These are phyloP conservation scores for Lasioglossum pauxillum DNA, from an alignment of 2,888 invertebrate species.

Conservation along the genomic window DNA sequence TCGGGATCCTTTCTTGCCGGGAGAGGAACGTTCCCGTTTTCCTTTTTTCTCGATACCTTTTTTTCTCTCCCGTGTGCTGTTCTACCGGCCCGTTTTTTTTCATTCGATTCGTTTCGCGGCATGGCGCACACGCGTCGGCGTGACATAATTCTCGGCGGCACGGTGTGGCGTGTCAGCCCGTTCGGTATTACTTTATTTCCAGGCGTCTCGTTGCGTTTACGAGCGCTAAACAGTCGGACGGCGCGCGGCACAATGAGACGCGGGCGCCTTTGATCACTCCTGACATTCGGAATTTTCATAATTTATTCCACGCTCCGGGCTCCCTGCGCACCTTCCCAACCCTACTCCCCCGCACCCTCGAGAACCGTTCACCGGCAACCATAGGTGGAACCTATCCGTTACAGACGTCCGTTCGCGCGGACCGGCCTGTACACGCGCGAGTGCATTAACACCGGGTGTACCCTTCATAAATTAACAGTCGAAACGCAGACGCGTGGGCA, in stretches of 20 bases:
- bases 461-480: slow-evolving; percentile 70
- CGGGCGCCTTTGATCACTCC: slow-evolving; percentile 80
- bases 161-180: slow-evolving; percentile 37
- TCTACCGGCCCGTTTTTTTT: slow-evolving; percentile 25
- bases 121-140: slow-evolving; percentile 46
- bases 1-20: not conserved
- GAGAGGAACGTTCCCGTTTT: not conserved
- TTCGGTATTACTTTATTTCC: slow-evolving; percentile 66
- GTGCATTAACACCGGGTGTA: slow-evolving; percentile 68
- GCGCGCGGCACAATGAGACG: slow-evolving; percentile 73
- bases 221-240: slow-evolving; percentile 70
- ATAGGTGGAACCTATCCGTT: slow-evolving; percentile 67
- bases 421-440: slow-evolving; percentile 50
- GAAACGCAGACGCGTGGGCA: slow-evolving; percentile 69
- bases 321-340: slow-evolving; percentile 36
- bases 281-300: slow-evolving; percentile 81
- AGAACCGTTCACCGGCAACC: slow-evolving; percentile 23
- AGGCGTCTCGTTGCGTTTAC: slow-evolving; percentile 61
- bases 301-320: slow-evolving; percentile 77
- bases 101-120: slow-evolving; percentile 9
- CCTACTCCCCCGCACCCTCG: slow-evolving; percentile 18
- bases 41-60: not conserved
- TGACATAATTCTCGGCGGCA: slow-evolving; percentile 74
- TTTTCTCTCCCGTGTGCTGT: not conserved
- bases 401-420: slow-evolving; percentile 54